Percentiles rank a stretch among this genome's conserved stretches.
Evolutionary conservation across 2,888 invertebrate genomes (phyloP).

Genomic region (Aethes cnicana): DNA sequence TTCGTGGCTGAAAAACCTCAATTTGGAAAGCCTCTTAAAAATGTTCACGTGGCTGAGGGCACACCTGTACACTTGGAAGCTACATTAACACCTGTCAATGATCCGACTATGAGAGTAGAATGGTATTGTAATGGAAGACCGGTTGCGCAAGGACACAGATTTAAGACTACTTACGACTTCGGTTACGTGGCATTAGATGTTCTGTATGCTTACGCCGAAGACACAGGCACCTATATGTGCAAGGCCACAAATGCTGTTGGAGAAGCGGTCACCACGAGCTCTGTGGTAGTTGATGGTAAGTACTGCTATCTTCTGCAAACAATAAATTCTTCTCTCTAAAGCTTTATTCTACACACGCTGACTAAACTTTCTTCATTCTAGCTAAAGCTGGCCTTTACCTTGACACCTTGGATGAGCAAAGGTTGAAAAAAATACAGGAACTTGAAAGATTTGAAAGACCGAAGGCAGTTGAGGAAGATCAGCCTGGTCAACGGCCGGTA

Average conservation of each 20-base stretch:
- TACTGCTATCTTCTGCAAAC: constrained; percentile 30
- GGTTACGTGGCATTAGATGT: constrained; percentile 98
- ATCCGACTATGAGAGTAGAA: constrained; percentile 98
- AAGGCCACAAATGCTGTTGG: constrained; percentile 97
- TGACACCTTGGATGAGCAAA: constrained; percentile 95
- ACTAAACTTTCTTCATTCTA: constrained; percentile 55
- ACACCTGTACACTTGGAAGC: constrained; percentile 95
- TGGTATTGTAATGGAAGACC: constrained; percentile 98
- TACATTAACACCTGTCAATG: constrained; percentile 97
- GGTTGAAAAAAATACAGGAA: constrained; percentile 93
- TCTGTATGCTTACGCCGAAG: constrained; percentile 97
- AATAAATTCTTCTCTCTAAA: constrained; percentile 11
- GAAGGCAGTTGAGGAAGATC: constrained; percentile 88
- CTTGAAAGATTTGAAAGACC: constrained; percentile 91
- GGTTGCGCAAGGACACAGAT: constrained; percentile 95
- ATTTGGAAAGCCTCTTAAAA: constrained; percentile 93
- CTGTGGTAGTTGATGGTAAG: constrained; percentile 92
- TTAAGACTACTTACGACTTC: constrained; percentile 98
- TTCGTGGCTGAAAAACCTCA: constrained; percentile 92
- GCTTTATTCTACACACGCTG: constrained; percentile 24
- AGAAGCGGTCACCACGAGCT: constrained; percentile 96
- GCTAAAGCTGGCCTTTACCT: constrained; percentile 92
- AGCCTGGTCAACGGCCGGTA: constrained; percentile 91
- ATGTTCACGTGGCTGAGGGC: constrained; percentile 93
- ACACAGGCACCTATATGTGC: constrained; percentile 98